Percentiles rank a stretch among this genome's conserved stretches.
These are phyloP conservation scores for Poeciliopsis infans DNA, from an alignment of 2,797 vertebrate species.

Conservation along the genomic window DNA sequence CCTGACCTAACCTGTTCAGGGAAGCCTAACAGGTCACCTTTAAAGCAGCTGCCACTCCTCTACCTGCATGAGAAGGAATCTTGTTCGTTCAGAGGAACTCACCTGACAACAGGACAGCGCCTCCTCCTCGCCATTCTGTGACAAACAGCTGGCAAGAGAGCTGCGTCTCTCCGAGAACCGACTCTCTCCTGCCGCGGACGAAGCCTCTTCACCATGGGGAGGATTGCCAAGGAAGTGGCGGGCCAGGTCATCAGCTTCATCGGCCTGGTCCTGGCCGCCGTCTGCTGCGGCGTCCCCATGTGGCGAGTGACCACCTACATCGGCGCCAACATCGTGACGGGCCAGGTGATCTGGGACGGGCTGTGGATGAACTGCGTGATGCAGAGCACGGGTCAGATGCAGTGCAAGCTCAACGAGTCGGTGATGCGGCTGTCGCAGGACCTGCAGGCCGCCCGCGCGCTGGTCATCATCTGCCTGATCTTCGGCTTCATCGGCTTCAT, in stretches of 20 bases:
- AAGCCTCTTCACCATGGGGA: slow-evolving; percentile 73
- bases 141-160: slow-evolving; percentile 38
- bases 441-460: slow-evolving; percentile 77
- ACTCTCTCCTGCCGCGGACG: slow-evolving; percentile 23
- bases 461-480: slow-evolving; percentile 78
- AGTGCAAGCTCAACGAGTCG: slow-evolving; percentile 77
- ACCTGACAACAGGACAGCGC: slow-evolving; percentile 34
- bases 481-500: slow-evolving; percentile 76
- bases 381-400: slow-evolving; percentile 86
- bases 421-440: slow-evolving; percentile 72
- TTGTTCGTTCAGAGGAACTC: slow-evolving; percentile 68
- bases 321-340: slow-evolving; percentile 83
- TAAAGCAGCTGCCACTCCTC: slow-evolving; percentile 50
- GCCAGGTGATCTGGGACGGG: slow-evolving; percentile 82
- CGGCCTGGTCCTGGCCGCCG: slow-evolving; percentile 69
- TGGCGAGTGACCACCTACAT: slow-evolving; percentile 81
- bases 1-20: no score
- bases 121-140: slow-evolving; percentile 51
- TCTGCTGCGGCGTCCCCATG: slow-evolving; percentile 79
- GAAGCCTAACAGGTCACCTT: not conserved
- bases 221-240: slow-evolving; percentile 73
- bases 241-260: slow-evolving; percentile 77
- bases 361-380: slow-evolving; percentile 86
- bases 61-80: slow-evolving; percentile 61
- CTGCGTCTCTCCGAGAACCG: slow-evolving; percentile 11